phyloP scores from a whole-genome alignment of 2,888 invertebrate genomes.

The Eudasyphora cyanicolor region DNA sequence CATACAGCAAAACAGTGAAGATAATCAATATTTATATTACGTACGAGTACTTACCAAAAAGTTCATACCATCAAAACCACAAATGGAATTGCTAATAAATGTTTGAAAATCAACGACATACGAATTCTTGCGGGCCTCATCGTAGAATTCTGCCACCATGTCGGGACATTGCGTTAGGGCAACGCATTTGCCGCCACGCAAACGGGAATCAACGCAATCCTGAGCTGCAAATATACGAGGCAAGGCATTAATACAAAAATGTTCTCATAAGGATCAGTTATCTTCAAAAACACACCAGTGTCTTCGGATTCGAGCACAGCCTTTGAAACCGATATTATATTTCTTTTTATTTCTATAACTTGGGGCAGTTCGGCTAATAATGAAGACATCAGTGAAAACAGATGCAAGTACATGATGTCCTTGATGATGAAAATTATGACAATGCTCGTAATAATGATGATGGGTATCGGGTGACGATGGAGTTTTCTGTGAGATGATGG shows the following conservation, averaged over 20 bases:
- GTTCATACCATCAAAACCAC: slow-evolving; percentile 84
- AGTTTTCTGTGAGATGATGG: not conserved
- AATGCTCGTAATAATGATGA: not conserved
- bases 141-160: slow-evolving; percentile 79
- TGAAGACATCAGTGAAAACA: slow-evolving; percentile 34
- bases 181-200: slow-evolving; percentile 81
- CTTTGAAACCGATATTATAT: not conserved
- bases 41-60: slow-evolving; percentile 85
- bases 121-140: slow-evolving; percentile 67
- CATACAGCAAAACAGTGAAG: not conserved
- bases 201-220: slow-evolving; percentile 81
- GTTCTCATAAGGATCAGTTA: not conserved
- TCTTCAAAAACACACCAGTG: slow-evolving; percentile 1
- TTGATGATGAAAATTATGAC: not conserved
- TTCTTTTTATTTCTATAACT: not conserved
- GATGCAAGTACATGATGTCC: slow-evolving; percentile 44
- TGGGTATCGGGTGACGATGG: not conserved
- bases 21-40: too few relatives aligned
- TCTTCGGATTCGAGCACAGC: not conserved
- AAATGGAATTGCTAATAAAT: slow-evolving; percentile 84
- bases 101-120: slow-evolving; percentile 77
- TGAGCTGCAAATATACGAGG: slow-evolving; percentile 73
- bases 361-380: slow-evolving; percentile 43
- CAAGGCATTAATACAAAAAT: not conserved
- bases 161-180: slow-evolving; percentile 81